Conservation (phyloP, 2,797 vertebrate species). For the Anguilla anguilla region DNA sequence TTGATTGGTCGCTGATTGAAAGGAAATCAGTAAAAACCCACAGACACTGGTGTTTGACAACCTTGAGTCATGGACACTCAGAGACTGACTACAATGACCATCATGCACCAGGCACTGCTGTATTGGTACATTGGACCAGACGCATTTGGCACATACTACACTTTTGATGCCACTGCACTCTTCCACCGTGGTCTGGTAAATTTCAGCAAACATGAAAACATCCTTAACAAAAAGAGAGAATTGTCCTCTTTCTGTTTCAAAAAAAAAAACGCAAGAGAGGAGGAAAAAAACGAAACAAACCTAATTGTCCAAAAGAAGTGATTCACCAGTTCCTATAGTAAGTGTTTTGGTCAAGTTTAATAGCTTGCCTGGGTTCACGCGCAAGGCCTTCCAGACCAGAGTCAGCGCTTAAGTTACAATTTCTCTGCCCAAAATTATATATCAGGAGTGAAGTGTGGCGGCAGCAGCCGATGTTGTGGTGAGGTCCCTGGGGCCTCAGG, state of each 20-base stretch:
- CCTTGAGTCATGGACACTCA: neutral
- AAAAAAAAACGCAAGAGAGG: neutral
- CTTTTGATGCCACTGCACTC: neutral
- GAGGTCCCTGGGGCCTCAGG: constrained; percentile 62
- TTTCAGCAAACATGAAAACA: constrained; percentile 10
- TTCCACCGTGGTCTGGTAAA: neutral
- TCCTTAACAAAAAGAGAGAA: neutral
- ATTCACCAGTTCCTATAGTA: constrained; percentile 57
- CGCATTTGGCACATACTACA: neutral
- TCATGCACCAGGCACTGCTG: neutral
- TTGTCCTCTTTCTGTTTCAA: neutral
- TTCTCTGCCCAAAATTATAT: constrained; percentile 75
- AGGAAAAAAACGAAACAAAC: neutral
- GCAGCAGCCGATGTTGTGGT: constrained; percentile 68
- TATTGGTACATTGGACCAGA: neutral
- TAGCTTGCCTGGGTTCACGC: constrained; percentile 66
- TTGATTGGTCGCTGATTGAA: neutral
- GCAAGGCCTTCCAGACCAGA: constrained; percentile 66
- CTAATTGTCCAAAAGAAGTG: constrained; percentile 51
- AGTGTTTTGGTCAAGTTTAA: constrained; percentile 62
- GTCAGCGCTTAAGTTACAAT: constrained; percentile 70
- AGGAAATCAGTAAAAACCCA: neutral
- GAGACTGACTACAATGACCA: neutral
- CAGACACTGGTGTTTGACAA: neutral
- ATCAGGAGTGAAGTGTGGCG: constrained; percentile 74